Base-by-base conservation (phyloP, 2,888 invertebrate genomes). In the Trachelus tabidus region DNA sequence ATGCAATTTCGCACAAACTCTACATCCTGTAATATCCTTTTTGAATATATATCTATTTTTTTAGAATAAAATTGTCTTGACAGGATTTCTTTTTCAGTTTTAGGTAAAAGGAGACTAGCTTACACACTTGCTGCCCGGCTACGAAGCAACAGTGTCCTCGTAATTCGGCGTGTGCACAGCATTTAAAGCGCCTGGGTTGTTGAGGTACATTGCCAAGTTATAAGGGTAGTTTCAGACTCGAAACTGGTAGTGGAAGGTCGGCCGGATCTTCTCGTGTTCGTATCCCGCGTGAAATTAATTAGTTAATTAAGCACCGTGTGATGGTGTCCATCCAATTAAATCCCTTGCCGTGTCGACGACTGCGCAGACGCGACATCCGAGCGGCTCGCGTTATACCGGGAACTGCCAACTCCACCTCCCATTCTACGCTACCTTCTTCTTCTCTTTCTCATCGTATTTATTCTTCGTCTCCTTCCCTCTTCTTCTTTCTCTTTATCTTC, bases 321-420 rank as follows among this genome's bases (percentile, higher is more conserved):
- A 87, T 85, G 88, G 85, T 87, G 89, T 89, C 88, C 86, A 84
- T 90, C 90, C 90, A 91, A 90, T 91, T 91, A 91, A 91, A 90
- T 89, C 87, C 85, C 82, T 75, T 82, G 78, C 79, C 82, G 83
- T 82, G 83, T 84, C 83, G 81, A 81, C 82, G 85, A 84, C 82
- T 82, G 84, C 86, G 84, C 86, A 85, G 79, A 82, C 84, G 85
- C 89, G 87, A 86, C 87, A 83, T 85, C 82, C 84, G 79, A 85
- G 84, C 80, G 80, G 73, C 82, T 83, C 85, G 80, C 82, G 84
- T 85, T 84, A 84, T 85, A 81, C 85, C 83, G 79, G 79, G 83
- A 85, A 85, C 82, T 82, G 81, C 75, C 75, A 56, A 56, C 33
- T 75, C 76, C 79, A 56, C 73, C 9, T 73, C 73, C 76, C 31